These are phyloP conservation scores for Lithobates pipiens DNA, from an alignment of 2,797 vertebrate species.

Conservation along the genomic window DNA sequence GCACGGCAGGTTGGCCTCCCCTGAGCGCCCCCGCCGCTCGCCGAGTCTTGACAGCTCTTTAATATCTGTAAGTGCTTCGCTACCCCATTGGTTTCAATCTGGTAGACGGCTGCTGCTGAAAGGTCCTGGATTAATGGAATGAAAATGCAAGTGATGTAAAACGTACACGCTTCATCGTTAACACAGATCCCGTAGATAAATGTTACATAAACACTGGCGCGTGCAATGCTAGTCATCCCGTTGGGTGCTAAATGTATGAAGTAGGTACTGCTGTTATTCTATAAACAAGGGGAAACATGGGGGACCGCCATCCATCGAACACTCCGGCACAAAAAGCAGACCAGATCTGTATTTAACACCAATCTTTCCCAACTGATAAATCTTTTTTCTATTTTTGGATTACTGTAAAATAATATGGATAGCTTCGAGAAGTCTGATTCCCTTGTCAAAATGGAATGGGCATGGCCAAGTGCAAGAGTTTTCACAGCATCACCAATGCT, in stretches of 20 bases:
- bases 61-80: slow-evolving; percentile 18
- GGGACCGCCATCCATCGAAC: not conserved
- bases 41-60: slow-evolving; percentile 8
- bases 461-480: too few species aligned
- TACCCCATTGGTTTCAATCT: not conserved
- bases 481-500: too few species aligned
- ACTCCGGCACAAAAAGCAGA: too few species aligned
- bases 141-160: slow-evolving; percentile 1
- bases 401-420: too few species aligned
- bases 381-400: too few species aligned
- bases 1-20: slow-evolving; percentile 79
- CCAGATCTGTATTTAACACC: too few species aligned
- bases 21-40: not conserved
- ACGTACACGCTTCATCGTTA: not conserved
- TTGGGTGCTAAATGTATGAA: not conserved
- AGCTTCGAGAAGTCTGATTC: not conserved
- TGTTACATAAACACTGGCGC: not conserved
- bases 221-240: not conserved
- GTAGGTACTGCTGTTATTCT: not conserved
- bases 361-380: too few species aligned
- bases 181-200: not conserved
- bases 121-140: slow-evolving; percentile 13
- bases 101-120: not conserved
- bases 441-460: not conserved
- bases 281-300: not conserved